Percentiles rank a stretch among this genome's conserved stretches.
Evolutionary conservation across 1,140 invertebrate species (phyloP).

Genomic region (Proales similis): DNA sequence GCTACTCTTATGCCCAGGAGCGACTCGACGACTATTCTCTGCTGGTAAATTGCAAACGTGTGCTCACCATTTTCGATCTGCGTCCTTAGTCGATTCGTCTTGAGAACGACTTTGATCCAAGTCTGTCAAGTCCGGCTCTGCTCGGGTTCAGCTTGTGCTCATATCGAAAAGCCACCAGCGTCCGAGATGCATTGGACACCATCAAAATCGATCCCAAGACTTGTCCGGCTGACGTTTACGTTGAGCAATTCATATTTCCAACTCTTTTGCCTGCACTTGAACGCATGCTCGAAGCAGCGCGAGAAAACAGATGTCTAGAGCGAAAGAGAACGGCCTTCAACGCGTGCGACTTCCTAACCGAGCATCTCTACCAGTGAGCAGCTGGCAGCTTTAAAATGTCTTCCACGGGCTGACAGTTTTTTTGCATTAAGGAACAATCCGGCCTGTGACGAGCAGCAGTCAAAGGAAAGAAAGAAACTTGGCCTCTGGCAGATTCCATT

Average conservation of each 20-base stretch:
- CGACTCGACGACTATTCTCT: slow-evolving; percentile 18
- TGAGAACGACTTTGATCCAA: slow-evolving; percentile 44
- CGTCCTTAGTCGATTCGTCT: too few relatives aligned
- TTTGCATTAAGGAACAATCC: slow-evolving; percentile 17
- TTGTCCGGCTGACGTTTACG: slow-evolving; percentile 49
- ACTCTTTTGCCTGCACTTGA: slow-evolving; percentile 49
- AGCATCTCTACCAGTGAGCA: slow-evolving; percentile 49
- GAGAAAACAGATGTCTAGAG: slow-evolving; percentile 51
- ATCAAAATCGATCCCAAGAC: slow-evolving; percentile 27
- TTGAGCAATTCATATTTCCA: slow-evolving; percentile 51
- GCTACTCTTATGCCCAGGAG: slow-evolving; percentile 32
- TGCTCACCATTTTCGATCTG: neutral
- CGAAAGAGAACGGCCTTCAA: slow-evolving; percentile 52
- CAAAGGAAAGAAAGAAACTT: slow-evolving; percentile 41
- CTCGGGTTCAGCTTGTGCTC: slow-evolving; percentile 46
- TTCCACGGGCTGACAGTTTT: slow-evolving; percentile 4
- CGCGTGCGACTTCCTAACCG: slow-evolving; percentile 49
- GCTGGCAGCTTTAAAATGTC: neutral
- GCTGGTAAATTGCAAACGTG: neutral
- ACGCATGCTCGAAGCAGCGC: slow-evolving; percentile 50
- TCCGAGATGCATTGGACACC: slow-evolving; percentile 45
- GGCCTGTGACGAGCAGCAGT: slow-evolving; percentile 1
- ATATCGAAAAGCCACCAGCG: slow-evolving; percentile 42
- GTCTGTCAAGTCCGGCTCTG: slow-evolving; percentile 47
- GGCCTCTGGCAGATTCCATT: slow-evolving; percentile 49